Evolutionary conservation across 2,797 vertebrate species (phyloP), one percentile per base, ranked within the genome.

Genomic region (Staurois parvus): DNA sequence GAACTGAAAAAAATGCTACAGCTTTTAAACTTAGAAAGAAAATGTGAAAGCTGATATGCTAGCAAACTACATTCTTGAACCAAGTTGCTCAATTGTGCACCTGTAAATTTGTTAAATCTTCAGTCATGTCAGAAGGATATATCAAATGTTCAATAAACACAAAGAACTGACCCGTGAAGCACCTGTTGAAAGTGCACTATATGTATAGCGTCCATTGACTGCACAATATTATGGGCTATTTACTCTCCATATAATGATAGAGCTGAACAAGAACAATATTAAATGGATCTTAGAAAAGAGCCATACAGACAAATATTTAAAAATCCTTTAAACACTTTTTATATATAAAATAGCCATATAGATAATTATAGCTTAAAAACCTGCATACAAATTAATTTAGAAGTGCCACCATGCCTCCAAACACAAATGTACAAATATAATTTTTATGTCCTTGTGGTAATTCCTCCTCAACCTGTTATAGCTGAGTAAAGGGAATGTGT

Each of bases 131-230:
- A 73, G 76, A 34, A 72, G 72, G 37, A 79, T 72, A 73, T 68
- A 78, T 72, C 81, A 76, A 75, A 45, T 76, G 81, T 76, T 83
- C 64, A 83, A 83, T 83, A 83, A 76, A 83, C 81, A 83, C 30
- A 69, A 83, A 83, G 72, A 40, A 56, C 42, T 83, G 81, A 83
- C 34, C 72, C 24, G 9, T 76, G 15, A 68, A 69, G 64, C 59
- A 75, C 72, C 78, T 56, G 29, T 24, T 80, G 17, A 70, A 34
- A 56, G 21, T 56, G 45, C 24, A 80, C 32, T 56, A 69, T 30
- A 80, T 56, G 21, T 17, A 80, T 26, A 45, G 24, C n/a, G 11
- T 28, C 30, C 40, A 52, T 79, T 29, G 29, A 69, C 17, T 29
- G 28, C 40, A 52, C 26, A n/a, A 40, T 30, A 56, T 70, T 17